Base-by-base conservation (phyloP, 2,888 invertebrate genomes). In the Synanthedon myopaeformis region DNA sequence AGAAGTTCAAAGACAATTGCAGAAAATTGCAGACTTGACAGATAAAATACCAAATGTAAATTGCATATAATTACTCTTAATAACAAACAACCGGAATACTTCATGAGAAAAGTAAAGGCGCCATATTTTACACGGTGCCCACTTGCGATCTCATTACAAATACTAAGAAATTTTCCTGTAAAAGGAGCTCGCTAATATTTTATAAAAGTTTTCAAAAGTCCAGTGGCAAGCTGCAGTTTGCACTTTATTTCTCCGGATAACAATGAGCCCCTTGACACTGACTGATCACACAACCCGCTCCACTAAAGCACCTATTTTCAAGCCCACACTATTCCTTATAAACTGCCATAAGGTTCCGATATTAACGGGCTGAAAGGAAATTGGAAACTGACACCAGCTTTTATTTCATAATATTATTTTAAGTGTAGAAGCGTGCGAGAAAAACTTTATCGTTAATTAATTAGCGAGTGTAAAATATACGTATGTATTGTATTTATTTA, bases 221-320 rank as follows among this genome's bases (percentile, higher is more conserved):
- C 45, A 45, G 45, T 14, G 45, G 45, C 45, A 45, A 14, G 45
- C 45, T 45, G 45, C 45, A 45, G 64, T 60, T 65, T 74, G 75
- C 74, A 71, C 72, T 76, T 74, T 71, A 77, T 79, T 79, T 72
- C 67, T 67, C 62, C 61, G 66, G 70, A 68, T 79, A 81, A 82
- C 82, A 82, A 82, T 80, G 74, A 69, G 69, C 61, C 55, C 56
- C 59, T 59, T 59, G 82, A 82, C 82, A 67, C 74, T 81, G 83
- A 82, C 74, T 64, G 79, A 82, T 82, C 71, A 70, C 68, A 54
- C 57, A 53, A 45, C 45, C 12, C 45, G 45, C 45, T 45, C 45
- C 45, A 45, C 45, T n/a, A 45, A 45, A 45, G 45, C 45, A 45
- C 45, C 45, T 45, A 45, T 45, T 45, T 45, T 12, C 45, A 45